Evolutionary conservation across 2,797 vertebrate genomes (phyloP), one percentile per base, ranked within the genome.

Genomic region (Coregonus ussuriensis): DNA sequence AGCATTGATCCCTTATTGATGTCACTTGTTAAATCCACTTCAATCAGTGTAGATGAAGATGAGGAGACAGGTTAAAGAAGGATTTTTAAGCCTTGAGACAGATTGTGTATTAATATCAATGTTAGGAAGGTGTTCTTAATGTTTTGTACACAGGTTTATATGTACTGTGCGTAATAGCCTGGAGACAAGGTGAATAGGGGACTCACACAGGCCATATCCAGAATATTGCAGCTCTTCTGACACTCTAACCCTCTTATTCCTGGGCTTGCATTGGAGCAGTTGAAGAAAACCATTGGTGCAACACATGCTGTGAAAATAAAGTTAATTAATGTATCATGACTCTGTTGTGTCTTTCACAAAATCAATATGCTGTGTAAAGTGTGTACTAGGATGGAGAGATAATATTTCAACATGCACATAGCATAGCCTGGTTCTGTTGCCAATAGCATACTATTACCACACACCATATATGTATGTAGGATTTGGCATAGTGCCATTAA

Each of bases 191-290:
- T 68, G 33, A 37, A 21, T 16, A 37, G 11, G 41, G 4, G 13
- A 96, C 96, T 96, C 89, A 98, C 97, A 81, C 97, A 98, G 25
- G 92, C 87, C 86, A 94, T 91, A 66, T 97, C 95, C 67, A 96
- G 86, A 0, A 90, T 94, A 71, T 91, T 91, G 82, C 97, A 98
- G 85, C 95, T 96, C 80, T 95, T 94, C 75, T 96, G 94, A 52
- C 97, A 98, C 84, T 95, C 96, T 0, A 89, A 83, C 53, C 96
- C 96, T 4, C 51, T 91, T 11, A 80, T 74, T 65, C 87, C 92
- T 0, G 79, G 84, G 0, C 89, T 81, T 75, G 54, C 29, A 0
- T 88, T 91, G 74, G 76, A 88, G 76, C 97, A 98, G 88, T 97
- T 88, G 16, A 96, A 91, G 85, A 92, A 95, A 77, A 94, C 84